phyloP scores from a whole-genome alignment of 2,113 vertebrate species.

The Elephas maximus region DNA sequence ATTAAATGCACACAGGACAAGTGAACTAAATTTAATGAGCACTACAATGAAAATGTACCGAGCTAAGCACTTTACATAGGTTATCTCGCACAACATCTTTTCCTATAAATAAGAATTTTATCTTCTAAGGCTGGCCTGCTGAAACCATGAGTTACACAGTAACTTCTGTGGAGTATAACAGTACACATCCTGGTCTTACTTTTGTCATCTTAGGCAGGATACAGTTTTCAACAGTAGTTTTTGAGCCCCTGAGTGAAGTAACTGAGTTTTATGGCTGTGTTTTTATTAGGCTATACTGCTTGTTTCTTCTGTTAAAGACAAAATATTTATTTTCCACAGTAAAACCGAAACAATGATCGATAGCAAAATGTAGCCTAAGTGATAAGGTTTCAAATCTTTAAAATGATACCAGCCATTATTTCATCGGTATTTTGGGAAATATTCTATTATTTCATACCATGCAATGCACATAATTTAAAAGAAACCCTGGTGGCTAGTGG shows the following conservation, averaged over 20 bases:
- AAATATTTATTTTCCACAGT: slow-evolving; percentile 29
- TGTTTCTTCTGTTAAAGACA: slow-evolving; percentile 33
- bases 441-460: not conserved
- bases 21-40: not conserved
- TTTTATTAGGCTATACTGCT: slow-evolving; percentile 2
- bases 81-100: not conserved
- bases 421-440: slow-evolving; percentile 38
- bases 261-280: not conserved
- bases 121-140: not conserved
- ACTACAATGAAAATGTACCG: not conserved
- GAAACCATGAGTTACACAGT: not conserved
- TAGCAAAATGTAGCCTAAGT: not conserved
- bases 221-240: not conserved
- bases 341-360: slow-evolving; percentile 53
- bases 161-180: not conserved
- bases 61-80: not conserved
- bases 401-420: slow-evolving; percentile 37
- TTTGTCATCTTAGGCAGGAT: not conserved
- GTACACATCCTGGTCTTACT: not conserved
- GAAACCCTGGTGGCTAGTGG: no score
- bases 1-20: slow-evolving; percentile 2
- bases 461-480: not conserved
- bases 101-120: not conserved
- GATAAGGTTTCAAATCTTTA: slow-evolving; percentile 53
- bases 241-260: not conserved